phyloP scores from a whole-genome alignment of 35 echinoderm and acorn worm genomes.

The Apostichopus parvimensis region DNA sequence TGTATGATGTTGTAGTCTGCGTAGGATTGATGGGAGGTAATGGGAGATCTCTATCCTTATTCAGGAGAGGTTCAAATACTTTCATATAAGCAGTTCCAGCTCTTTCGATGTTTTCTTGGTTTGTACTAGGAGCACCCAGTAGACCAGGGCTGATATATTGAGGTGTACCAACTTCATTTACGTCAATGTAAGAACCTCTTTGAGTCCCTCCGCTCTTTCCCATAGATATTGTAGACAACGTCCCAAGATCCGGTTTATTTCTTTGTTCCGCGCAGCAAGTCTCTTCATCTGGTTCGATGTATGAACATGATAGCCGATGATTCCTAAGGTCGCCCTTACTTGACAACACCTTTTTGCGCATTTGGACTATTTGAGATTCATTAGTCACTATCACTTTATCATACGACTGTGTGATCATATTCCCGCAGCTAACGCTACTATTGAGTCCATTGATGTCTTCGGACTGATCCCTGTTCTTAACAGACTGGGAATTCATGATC shows the following conservation, averaged over 20 bases:
- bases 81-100: too few species aligned
- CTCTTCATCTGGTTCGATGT: background rate
- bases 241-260: background rate
- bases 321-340: background rate
- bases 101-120: too few species aligned
- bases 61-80: too few species aligned
- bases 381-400: background rate
- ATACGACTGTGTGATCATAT: background rate
- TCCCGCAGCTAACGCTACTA: background rate
- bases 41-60: too few species aligned
- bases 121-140: too few species aligned
- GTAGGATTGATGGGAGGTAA: too few species aligned
- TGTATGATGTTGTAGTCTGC: background rate
- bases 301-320: background rate
- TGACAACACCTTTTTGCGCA: background rate
- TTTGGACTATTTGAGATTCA: background rate
- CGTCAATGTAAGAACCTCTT: background rate
- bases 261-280: background rate
- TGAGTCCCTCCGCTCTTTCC: background rate
- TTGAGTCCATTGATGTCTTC: background rate
- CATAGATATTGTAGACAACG: background rate
- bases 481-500: background rate
- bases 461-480: background rate
- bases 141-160: background rate
- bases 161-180: background rate